Evolutionary conservation across 2,797 vertebrate genomes (phyloP), one percentile per base, ranked within the genome.

Genomic region (Anabas testudineus): DNA sequence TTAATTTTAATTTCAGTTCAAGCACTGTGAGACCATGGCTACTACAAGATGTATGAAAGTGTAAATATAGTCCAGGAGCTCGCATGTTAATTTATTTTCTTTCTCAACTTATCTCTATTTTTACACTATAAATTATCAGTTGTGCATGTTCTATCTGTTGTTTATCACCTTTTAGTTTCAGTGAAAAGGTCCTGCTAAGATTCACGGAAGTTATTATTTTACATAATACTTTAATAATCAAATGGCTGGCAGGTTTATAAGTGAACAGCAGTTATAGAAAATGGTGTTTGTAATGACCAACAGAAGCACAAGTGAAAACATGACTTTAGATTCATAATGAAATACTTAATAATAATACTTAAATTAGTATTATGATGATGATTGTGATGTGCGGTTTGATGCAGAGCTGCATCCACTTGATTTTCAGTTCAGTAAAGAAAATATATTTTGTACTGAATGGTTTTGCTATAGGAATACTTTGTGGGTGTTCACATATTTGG

Each of bases 11-110:
- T 85, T 89, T 90, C 71, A 82, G 83, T 87, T 87, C 30, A 87
- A 90, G 88, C 91, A 87, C 89, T 93, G 90, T 87, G 78, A 87
- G 78, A 70, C 70, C 62, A 51, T 51, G 62, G 74, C 87, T 82
- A 81, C 79, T 80, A 76, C 54, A 24, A 77, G 32, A 71, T 88
- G 68, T 90, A 81, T 80, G 43, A 88, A 87, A 81, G 36, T 93
- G 91, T 93, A 93, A 90, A 93, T 93, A 91, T 67, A 79, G 71
- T 88, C 79, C 68, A 72, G 56, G 41, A 86, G 82, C 57, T 84
- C 78, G 78, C 72, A 51, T 26, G 0, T 86, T 90, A 74, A 92
- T 91, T 92, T 94, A 92, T 94, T 89, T 85, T 43, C 39, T 55
- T 70, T 78, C 48, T 88, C 76, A 67, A 18, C 41, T 34, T 74